Conservation (phyloP, 37 sponge, comb jelly and placozoan genomes). For the Chondrilla cf. caribensis region DNA sequence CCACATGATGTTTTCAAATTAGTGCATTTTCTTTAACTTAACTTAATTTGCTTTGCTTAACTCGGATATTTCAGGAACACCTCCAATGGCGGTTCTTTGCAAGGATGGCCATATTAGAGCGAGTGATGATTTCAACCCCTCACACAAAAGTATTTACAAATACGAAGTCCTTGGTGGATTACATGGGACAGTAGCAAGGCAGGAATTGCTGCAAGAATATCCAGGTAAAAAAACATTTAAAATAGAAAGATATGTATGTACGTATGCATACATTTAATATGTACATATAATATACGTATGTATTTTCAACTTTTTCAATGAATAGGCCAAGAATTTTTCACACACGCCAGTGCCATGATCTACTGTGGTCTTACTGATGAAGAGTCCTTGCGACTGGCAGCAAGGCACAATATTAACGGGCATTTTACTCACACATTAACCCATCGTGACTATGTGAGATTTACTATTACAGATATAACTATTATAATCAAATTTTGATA, state of each 20-base stretch:
- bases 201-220: neutral
- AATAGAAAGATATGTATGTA: too few relatives aligned
- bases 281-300: too few relatives aligned
- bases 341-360: neutral
- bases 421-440: slow-evolving; percentile 1
- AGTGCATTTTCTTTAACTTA: too few relatives aligned
- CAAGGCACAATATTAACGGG: neutral
- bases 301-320: too few relatives aligned
- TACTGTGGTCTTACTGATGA: slow-evolving; percentile 14
- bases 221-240: slow-evolving; percentile 42
- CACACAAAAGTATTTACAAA: slow-evolving; percentile 36
- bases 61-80: slow-evolving; percentile 8
- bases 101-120: slow-evolving; percentile 17
- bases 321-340: too few relatives aligned
- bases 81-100: slow-evolving; percentile 32
- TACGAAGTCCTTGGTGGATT: slow-evolving; percentile 57
- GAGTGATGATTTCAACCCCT: slow-evolving; percentile 15
- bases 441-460: neutral
- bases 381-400: neutral
- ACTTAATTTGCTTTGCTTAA: too few relatives aligned
- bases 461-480: too few relatives aligned
- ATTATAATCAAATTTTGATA: too few relatives aligned
- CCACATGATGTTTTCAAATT: too few relatives aligned
- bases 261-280: too few relatives aligned
- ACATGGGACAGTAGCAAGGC: slow-evolving; percentile 25